Base-by-base conservation (phyloP, 35 echinoderm and acorn worm genomes). In the Ptychodera flava region DNA sequence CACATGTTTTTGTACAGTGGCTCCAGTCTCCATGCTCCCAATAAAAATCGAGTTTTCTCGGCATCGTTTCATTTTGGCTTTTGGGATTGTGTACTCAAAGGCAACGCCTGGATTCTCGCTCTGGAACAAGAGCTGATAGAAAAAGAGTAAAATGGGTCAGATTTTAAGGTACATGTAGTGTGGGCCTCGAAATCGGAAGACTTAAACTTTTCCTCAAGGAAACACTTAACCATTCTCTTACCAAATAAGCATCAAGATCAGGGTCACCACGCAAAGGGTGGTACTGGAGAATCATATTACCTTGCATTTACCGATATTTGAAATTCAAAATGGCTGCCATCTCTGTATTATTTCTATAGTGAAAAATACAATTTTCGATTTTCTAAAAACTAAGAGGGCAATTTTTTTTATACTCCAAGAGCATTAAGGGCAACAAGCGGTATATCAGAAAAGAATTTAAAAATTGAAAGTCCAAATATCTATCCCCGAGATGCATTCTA, bases 41-140 rank as follows among this genome's bases (percentile, higher is more conserved):
- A 0, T 28, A 35, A 37, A 97, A 97, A 33, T 76, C 34, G 6
- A 82, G 79, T 28, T 81, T 86, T 79, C 33, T 37, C 0, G 79
- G 36, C 33, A 83, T 35, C 28, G 80, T 91, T 53, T 89, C 78
- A 38, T 91, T 93, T 0, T 31, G 38, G 0, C 83, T 81, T 79
- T 93, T 97, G 95, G 91, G 16, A 97, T 78, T 35, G 92, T 93
- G 87, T 97, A 97, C 31, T 93, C 83, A 76, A 90, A 93, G 22
- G 83, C 33, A 32, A 94, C 78, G 30, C 89, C 93, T 34, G 93
- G 85, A 77, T 88, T 91, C 28, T 91, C 45, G 28, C 37, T 82
- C 32, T 88, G 91, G 81, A 92, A 92, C 36, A 92, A 84, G 6
- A 88, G 36, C 86, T 92, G 33, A 10, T 33, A 84, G n/a, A 30